A percentile compares a stretch with the other conserved stretches of the same genome.
phyloP scores from a whole-genome alignment of 1,140 invertebrate genomes.

The Eufriesea mexicana region DNA sequence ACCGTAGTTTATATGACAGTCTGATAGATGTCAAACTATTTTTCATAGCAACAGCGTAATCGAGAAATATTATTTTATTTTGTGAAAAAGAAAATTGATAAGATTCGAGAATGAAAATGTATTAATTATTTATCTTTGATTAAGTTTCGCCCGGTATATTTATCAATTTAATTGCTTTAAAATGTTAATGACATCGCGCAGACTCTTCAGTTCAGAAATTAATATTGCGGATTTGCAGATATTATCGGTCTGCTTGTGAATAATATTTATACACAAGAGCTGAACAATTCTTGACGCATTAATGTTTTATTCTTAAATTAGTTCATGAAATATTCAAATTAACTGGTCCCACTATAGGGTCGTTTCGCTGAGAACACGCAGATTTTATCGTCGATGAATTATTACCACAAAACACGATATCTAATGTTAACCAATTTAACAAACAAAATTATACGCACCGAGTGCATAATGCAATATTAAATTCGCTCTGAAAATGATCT shows the following conservation, averaged over 20 bases:
- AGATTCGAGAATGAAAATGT: no score
- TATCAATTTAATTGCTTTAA: no score
- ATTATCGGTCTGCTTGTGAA: background rate
- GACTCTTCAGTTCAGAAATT: background rate
- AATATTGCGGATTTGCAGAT: background rate
- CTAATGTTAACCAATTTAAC: background rate
- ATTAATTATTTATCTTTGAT: no score
- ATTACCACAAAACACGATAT: background rate
- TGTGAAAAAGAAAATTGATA: no score
- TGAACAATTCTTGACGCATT: no score
- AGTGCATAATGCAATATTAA: background rate
- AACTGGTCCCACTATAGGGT: background rate
- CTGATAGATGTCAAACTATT: no score
- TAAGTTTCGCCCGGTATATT: no score
- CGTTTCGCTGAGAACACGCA: background rate
- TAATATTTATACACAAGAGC: background rate
- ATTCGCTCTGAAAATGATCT: background rate
- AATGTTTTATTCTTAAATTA: background rate
- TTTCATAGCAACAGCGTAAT: no score
- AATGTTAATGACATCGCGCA: no score
- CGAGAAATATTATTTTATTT: no score
- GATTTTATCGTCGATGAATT: slow-evolving; percentile 2
- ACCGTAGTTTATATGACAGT: no score
- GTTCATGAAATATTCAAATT: background rate
- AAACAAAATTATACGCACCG: background rate